Evolutionary conservation across 2,113 vertebrate genomes (phyloP), one percentile per base, ranked within the genome.

Genomic region (Cyprinus carpio): DNA sequence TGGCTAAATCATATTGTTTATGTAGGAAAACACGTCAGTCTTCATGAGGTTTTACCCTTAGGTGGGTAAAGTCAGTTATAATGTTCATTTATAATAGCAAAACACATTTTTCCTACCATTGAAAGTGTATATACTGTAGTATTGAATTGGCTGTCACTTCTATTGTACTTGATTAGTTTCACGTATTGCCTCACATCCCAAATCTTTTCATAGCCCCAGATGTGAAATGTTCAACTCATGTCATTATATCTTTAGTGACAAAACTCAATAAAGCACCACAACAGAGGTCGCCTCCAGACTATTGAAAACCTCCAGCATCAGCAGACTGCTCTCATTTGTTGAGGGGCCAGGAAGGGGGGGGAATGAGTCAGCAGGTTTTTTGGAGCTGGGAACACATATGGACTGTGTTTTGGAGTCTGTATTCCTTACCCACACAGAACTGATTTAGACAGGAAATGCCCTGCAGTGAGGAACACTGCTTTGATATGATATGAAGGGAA

Each of bases 311-410:
- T 54, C 46, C 75, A 18, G 4, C 75, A 81, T 91, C 91, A 91
- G 91, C 91, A 88, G 2, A 0, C 51, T 37, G 18, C 62, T 71
- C 87, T 85, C 81, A 91, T 92, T 91, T 91, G 91, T 83, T 84
- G 84, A 72, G 9, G n/a, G 80, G 60, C 87, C 87, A 23, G 88
- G 84, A 75, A 43, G 43, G 43, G 43, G 43, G 64, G 43, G 43
- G 64, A 80, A 88, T 92, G 93, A 93, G 86, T 94, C 92, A 92
- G 93, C 93, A 89, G 46, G 82, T 74, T 90, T 60, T 83, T 34
- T 81, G 75, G 58, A 69, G 25, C 34, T 0, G 7, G 49, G 43
- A 81, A 80, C 84, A 74, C 43, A 82, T 62, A 76, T 91, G 87
- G 81, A 77, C 67, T 67, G 67, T 72, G 56, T 79, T 83, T 29